Conservation (phyloP, 2,797 vertebrate genomes). For the Melopsittacus undulatus region DNA sequence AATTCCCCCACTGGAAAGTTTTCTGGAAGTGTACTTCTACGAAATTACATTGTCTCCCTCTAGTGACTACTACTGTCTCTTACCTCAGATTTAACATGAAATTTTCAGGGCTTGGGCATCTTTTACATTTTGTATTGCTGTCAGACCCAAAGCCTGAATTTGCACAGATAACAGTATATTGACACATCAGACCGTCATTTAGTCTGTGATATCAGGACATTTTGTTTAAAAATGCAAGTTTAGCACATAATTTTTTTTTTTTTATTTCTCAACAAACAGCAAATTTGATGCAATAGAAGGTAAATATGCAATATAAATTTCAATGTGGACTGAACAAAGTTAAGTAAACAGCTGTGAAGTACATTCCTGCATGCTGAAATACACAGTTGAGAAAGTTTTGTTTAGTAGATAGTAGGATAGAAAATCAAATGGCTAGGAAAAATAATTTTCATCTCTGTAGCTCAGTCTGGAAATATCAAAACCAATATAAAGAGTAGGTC, state of each 20-base stretch:
- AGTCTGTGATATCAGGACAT: neutral
- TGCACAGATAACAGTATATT: neutral
- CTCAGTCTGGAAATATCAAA: neutral
- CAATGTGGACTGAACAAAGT: neutral
- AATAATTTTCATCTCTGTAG: neutral
- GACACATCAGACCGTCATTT: neutral
- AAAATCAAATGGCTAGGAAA: neutral
- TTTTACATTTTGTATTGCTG: neutral
- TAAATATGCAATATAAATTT: neutral
- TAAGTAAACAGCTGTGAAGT: neutral
- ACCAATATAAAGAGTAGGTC: neutral
- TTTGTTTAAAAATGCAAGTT: neutral
- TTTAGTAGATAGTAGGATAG: neutral
- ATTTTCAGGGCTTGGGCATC: neutral
- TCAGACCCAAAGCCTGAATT: neutral
- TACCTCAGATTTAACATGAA: neutral
- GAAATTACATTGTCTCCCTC: constrained; percentile 42
- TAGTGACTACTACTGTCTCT: constrained; percentile 29
- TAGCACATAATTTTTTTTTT: neutral
- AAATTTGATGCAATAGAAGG: neutral
- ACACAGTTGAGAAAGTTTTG: neutral
- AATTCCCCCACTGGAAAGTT: neutral
- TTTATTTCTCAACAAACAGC: neutral
- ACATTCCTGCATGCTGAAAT: neutral
- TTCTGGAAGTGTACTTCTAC: neutral